Evolutionary conservation across 2,113 vertebrate species (phyloP).

Genomic region (Lota lota): DNA sequence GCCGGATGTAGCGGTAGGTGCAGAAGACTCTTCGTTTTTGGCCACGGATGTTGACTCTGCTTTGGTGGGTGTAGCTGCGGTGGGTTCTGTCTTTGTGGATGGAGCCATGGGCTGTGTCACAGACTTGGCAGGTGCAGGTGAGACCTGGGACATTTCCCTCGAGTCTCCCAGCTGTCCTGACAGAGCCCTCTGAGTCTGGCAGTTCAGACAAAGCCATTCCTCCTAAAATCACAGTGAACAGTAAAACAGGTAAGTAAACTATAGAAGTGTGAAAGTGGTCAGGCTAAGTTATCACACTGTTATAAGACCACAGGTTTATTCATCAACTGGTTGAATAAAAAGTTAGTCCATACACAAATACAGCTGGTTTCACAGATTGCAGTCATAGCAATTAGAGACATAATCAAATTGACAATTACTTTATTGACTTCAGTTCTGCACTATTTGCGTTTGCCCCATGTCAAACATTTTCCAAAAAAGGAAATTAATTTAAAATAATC

Average conservation of each 20-base stretch:
- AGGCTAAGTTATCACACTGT: no score
- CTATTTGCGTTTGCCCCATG: no score
- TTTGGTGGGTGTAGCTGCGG: conserved; percentile 35
- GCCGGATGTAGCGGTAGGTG: neutral
- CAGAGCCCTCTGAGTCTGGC: conserved; percentile 91
- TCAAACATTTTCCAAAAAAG: no score
- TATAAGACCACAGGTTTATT: no score
- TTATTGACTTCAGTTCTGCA: no score
- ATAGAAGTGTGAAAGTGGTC: no score
- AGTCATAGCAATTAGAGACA: no score
- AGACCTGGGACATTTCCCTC: conserved; percentile 68
- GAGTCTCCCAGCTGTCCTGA: conserved; percentile 82
- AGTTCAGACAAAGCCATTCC: conserved; percentile 96
- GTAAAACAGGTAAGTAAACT: conserved; percentile 2
- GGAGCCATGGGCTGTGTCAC: conserved; percentile 29
- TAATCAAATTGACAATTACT: no score
- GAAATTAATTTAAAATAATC: no score
- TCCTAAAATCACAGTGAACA: conserved; percentile 69
- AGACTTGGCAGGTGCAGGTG: conserved; percentile 45
- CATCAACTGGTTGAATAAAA: no score
- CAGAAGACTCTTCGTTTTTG: conserved; percentile 21
- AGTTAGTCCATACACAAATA: no score
- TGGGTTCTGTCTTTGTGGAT: conserved; percentile 21
- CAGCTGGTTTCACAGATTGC: no score
- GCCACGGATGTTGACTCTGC: conserved; percentile 37